Base-by-base conservation (phyloP, 92 coral and sea anemone species). In the Zoanthus sociatus region DNA sequence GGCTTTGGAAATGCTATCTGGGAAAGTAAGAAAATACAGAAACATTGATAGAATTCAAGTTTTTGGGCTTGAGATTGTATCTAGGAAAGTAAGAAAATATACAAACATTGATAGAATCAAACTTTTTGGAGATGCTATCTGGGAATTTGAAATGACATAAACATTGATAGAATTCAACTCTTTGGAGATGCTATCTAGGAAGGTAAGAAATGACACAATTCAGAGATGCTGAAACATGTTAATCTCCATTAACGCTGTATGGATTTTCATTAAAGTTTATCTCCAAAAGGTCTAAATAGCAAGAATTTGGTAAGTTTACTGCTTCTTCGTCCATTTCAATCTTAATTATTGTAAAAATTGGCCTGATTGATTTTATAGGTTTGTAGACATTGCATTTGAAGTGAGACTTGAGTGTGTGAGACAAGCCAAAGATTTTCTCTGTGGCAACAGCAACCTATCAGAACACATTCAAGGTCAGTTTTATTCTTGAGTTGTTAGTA, bases 131-230 rank as follows among this genome's bases (percentile, higher is more conserved):
- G 15, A 54, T 54, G 60, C 60, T 54, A 54, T 54, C 14, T 2
- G 9, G 12, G 16, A 54, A 54, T 7, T 0, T 15, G 12, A 7
- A 54, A 37, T 2, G 42, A 0, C 42, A 37, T 12, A 17, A 18
- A 63, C 1, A 14, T 54, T 54, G 2, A 37, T 37, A 95, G 54
- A 92, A 97, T 78, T 92, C 91, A 73, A 88, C 95, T 16, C 83
- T 97, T 42, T 97, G 99, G 98, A 90, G 92, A 68, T 93, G 94
- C 37, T 97, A 90, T 67, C 89, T 97, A 48, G 98, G 98, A 85
- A 97, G 99, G 99, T 95, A 89, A 64, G 26, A n/a, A 45, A 30
- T 12, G 0, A 2, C 6, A 1, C 30, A 14, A 16, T n/a, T n/a
- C n/a, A n/a, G n/a, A n/a, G n/a, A n/a, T n/a, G n/a, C n/a, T n/a